phyloP scores from a whole-genome alignment of 2,113 vertebrate species.

The Chaenocephalus aceratus region DNA sequence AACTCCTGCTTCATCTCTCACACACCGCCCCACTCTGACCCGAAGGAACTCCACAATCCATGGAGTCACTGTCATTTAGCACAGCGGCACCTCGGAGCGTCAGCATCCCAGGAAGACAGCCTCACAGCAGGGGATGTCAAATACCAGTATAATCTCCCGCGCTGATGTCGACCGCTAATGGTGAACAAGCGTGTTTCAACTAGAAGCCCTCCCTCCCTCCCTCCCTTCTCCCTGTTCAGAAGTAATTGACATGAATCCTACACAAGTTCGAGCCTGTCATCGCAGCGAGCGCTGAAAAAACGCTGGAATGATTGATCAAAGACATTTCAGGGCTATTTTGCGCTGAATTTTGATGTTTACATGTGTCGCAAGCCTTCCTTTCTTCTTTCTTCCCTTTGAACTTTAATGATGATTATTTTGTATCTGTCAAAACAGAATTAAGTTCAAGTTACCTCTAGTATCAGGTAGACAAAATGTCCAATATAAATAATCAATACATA shows the following conservation, averaged over 20 bases:
- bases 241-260: conserved; percentile 73
- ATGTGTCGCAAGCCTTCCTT: conserved; percentile 19
- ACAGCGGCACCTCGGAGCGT: conserved; percentile 25
- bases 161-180: conserved; percentile 66
- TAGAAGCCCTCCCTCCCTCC: conserved; percentile 7
- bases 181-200: conserved; percentile 64
- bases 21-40: neutral
- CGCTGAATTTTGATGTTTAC: conserved; percentile 53
- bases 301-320: conserved; percentile 48
- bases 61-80: conserved; percentile 47
- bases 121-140: conserved; percentile 50
- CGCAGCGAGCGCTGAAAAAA: conserved; percentile 56
- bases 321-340: conserved; percentile 38
- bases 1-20: conserved; percentile 18
- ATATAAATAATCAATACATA: conserved; percentile 18
- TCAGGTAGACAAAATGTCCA: neutral
- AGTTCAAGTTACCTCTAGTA: neutral
- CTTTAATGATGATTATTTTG: conserved; percentile 46
- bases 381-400: neutral
- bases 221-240: conserved; percentile 33
- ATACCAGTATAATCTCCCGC: conserved; percentile 57
- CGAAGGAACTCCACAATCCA: conserved; percentile 16
- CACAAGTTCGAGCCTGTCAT: conserved; percentile 72
- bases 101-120: conserved; percentile 30
- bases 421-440: conserved; percentile 15